Evolutionary conservation across 1,140 invertebrate species (phyloP), one percentile per base, ranked within the genome.

Genomic region (Aricia agestis): DNA sequence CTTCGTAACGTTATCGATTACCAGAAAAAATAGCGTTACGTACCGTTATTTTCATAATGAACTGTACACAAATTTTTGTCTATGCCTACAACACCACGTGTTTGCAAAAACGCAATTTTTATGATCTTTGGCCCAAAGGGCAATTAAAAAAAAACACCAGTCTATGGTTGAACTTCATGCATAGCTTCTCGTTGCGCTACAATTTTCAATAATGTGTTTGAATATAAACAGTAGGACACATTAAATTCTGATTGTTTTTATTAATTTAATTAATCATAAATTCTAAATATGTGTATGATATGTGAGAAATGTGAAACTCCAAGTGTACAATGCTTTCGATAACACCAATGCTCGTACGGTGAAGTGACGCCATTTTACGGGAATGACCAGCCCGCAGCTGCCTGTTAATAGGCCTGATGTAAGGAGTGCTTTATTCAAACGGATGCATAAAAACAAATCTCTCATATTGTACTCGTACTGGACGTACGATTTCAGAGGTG

Each of bases 291-390:
- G 85, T 81, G 78, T 81, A 78, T 79, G 75, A 69, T 75, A 77
- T 77, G 77, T 86, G 79, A 80, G 72, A 82, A 76, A 67, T 72
- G 82, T 82, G 79, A 75, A 81, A 78, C 74, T 78, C 84, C 76
- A 71, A 74, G 78, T 77, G 71, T 80, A 75, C 79, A 82, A 86
- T 78, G 80, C 76, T 82, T 85, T 82, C 89, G 85, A 90, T 90
- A 86, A 85, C 80, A 85, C 81, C 82, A 84, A 86, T 87, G 85
- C 84, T 87, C 88, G 82, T 84, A 84, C 81, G 82, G 87, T 80
- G 80, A 83, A 90, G 90, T 92, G 90, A 92, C 90, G 90, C 90
- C 90, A 92, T 92, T 92, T 92, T 92, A 92, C 90, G 89, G 89
- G 90, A 90, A 92, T 92, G 89, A 91, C 82, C 89, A 91, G 90